Percentiles rank a stretch among this genome's conserved stretches.
Evolutionary conservation across 2,113 vertebrate species (phyloP).

Genomic region (Phylloscopus trochilus): DNA sequence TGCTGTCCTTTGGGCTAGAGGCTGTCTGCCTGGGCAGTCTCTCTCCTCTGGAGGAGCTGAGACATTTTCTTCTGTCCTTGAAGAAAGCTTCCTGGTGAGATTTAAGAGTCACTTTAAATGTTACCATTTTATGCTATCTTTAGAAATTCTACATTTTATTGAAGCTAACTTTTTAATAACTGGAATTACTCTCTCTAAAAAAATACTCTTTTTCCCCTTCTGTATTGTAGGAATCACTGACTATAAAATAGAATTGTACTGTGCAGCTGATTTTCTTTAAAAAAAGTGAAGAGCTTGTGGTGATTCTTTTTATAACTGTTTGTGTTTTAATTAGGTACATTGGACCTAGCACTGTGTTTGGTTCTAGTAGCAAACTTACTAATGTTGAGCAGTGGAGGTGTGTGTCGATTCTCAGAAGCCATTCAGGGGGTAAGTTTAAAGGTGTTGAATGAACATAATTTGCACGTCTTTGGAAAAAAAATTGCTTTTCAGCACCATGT

Average conservation of each 20-base stretch:
- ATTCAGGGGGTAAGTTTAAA: slow-evolving; percentile 88
- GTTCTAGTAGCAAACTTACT: slow-evolving; percentile 94
- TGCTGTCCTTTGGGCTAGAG: neutral
- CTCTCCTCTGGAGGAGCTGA: neutral
- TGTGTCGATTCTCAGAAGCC: slow-evolving; percentile 93
- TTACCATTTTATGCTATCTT: fast-evolving
- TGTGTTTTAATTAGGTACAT: slow-evolving; percentile 81
- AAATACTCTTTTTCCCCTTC: fast-evolving
- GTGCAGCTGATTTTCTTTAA: neutral
- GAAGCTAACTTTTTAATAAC: neutral
- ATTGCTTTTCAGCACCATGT: fast-evolving
- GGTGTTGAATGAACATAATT: neutral
- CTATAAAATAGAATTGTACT: neutral
- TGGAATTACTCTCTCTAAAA: neutral
- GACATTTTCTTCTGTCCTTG: neutral
- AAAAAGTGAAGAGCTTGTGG: neutral
- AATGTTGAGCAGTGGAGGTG: slow-evolving; percentile 99
- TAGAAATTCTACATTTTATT: neutral
- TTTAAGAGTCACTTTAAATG: neutral
- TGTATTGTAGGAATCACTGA: neutral
- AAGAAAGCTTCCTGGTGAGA: neutral
- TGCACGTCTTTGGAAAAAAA: neutral
- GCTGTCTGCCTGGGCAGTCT: neutral
- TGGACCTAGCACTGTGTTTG: slow-evolving; percentile 94
- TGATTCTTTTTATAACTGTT: neutral